These are phyloP conservation scores for Gryllus longicercus DNA, from an alignment of 2,888 invertebrate species.

Conservation along the genomic window DNA sequence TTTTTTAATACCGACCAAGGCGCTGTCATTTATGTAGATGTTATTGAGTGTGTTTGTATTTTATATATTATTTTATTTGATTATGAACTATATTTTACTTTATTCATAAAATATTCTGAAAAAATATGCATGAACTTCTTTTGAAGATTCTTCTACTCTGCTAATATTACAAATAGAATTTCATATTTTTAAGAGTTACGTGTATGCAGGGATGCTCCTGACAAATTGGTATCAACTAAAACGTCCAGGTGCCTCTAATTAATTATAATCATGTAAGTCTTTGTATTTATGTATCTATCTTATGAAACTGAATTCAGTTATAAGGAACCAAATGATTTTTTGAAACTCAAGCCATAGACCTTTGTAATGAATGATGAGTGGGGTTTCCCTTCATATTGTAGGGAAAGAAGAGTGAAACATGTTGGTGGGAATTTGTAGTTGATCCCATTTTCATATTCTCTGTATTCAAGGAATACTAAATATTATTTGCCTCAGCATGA, in stretches of 20 bases:
- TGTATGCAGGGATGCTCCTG: not conserved
- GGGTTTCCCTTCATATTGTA: not conserved
- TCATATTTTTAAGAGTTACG: not conserved
- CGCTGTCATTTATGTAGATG: not conserved
- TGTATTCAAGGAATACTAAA: not conserved
- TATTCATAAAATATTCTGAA: not conserved
- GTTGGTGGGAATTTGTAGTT: not conserved
- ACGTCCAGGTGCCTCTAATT: conserved; percentile 10
- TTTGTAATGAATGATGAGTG: too few species aligned
- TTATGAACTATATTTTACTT: conserved; percentile 4
- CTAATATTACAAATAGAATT: not conserved
- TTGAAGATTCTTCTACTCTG: not conserved
- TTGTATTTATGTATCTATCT: not conserved
- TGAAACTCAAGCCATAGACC: too few species aligned
- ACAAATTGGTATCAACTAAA: not conserved
- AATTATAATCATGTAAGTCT: not conserved
- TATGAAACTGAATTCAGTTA: not conserved
- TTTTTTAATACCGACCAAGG: not conserved
- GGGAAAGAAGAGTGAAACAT: not conserved
- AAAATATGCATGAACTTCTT: not conserved
- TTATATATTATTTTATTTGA: not conserved
- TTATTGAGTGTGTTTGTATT: not conserved
- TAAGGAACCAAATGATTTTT: not conserved
- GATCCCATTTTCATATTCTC: not conserved
- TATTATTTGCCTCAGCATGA: not conserved